Evolutionary conservation across 30 jellyfish, hydroid and myxozoan genomes (phyloP).

Genomic region (Hydractinia symbiolongicarpus): DNA sequence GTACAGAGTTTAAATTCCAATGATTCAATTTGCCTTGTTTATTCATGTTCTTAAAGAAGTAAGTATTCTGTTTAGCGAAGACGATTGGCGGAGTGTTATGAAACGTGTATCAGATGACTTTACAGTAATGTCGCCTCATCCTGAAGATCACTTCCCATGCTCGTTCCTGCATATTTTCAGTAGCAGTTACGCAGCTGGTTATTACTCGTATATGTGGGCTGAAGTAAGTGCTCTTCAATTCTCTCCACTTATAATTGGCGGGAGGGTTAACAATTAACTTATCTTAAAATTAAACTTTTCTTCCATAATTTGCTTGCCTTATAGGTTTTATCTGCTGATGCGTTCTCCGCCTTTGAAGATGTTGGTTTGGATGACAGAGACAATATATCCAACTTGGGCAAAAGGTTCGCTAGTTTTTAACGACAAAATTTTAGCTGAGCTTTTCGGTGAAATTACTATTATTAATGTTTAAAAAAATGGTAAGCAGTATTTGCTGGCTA

Average conservation of each 20-base stretch:
- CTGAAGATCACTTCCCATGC: slow-evolving; percentile 84
- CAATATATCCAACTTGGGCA: slow-evolving; percentile 51
- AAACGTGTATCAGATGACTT: slow-evolving; percentile 56
- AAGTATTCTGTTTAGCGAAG: slow-evolving; percentile 44
- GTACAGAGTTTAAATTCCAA: not conserved
- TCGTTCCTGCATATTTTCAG: slow-evolving; percentile 71
- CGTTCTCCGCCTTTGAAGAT: slow-evolving; percentile 77
- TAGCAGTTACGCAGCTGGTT: slow-evolving; percentile 93
- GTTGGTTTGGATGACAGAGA: slow-evolving; percentile 69
- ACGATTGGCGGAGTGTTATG: slow-evolving; percentile 71
- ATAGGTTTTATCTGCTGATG: slow-evolving; percentile 90
- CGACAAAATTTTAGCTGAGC: not conserved
- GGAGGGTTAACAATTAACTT: not conserved
- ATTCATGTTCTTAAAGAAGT: not conserved
- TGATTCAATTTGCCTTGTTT: not conserved
- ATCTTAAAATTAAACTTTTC: too few relatives aligned
- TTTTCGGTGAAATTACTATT: too few relatives aligned
- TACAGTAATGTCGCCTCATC: slow-evolving; percentile 56
- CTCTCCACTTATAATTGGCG: not conserved
- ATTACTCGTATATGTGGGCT: slow-evolving; percentile 91
- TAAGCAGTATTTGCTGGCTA: too few relatives aligned
- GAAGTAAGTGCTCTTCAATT: slow-evolving; percentile 42
- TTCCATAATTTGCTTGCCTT: not conserved
- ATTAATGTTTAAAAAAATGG: too few relatives aligned
- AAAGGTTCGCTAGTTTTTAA: slow-evolving; percentile 31